These are phyloP conservation scores for Papilio xuthus DNA, from an alignment of 1,140 invertebrate genomes.

Conservation along the genomic window DNA sequence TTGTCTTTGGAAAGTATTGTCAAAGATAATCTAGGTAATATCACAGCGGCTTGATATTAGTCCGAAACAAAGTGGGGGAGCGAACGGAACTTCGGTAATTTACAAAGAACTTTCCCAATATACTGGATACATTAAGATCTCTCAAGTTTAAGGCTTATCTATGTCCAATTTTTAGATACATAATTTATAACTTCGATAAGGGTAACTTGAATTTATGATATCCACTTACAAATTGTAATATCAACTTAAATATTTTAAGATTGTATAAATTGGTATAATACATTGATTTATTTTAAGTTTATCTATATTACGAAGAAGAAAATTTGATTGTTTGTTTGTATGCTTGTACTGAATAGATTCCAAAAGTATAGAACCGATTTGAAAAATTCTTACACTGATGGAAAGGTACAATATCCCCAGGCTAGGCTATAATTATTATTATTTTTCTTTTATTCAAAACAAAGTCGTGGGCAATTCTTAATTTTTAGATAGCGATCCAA, in stretches of 20 bases:
- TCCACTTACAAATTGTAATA: not conserved
- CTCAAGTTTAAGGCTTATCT: constrained; percentile 20
- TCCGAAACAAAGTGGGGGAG: constrained; percentile 30
- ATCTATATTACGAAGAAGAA: not conserved
- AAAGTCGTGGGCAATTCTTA: no score
- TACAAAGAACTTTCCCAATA: constrained; percentile 30
- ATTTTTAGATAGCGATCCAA: no score
- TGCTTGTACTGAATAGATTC: no score
- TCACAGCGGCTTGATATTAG: constrained; percentile 21
- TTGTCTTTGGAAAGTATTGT: not conserved
- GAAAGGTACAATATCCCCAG: no score
- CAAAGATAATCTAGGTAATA: constrained; percentile 30
- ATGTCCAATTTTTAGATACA: constrained; percentile 17
- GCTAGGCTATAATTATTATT: no score
- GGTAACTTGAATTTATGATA: constrained; percentile 3
- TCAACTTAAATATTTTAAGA: not conserved
- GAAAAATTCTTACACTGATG: no score
- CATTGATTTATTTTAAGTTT: not conserved
- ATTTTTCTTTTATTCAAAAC: no score
- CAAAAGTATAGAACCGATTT: no score
- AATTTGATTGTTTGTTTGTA: no score
- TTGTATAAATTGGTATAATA: not conserved
- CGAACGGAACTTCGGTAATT: constrained; percentile 28
- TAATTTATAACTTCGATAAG: constrained; percentile 20
- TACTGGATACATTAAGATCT: constrained; percentile 33